These are phyloP conservation scores for Norana najaformis DNA, from an alignment of 2,888 invertebrate genomes.

Conservation along the genomic window DNA sequence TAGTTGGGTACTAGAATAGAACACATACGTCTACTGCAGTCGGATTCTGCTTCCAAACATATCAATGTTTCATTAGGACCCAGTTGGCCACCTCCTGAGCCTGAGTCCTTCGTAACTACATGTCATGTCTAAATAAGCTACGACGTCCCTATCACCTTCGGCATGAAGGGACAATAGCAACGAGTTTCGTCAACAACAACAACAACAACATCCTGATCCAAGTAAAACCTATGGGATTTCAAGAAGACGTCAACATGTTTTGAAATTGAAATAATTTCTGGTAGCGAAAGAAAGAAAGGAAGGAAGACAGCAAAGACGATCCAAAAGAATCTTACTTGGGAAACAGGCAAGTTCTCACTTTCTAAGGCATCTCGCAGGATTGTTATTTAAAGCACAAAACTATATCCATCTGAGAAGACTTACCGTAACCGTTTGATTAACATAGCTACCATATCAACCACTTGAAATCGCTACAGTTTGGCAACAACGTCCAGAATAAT, in stretches of 20 bases:
- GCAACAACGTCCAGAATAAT: not conserved
- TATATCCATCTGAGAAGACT: not conserved
- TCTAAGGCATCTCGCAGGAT: no score
- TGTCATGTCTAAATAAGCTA: constrained; percentile 4
- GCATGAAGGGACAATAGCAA: not conserved
- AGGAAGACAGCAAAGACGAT: not conserved
- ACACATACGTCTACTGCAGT: not conserved
- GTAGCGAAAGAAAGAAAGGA: not conserved
- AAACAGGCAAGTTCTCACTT: not conserved
- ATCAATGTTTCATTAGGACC: not conserved
- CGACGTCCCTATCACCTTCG: not conserved
- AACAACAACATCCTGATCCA: not conserved
- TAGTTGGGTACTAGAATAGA: not conserved
- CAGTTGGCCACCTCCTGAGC: not conserved
- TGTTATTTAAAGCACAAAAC: not conserved
- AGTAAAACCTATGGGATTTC: not conserved
- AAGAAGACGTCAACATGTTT: not conserved
- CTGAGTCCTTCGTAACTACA: not conserved
- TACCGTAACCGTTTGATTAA: not conserved
- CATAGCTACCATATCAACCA: not conserved
- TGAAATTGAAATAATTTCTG: not conserved
- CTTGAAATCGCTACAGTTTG: no score
- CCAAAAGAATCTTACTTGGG: not conserved
- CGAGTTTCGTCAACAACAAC: not conserved
- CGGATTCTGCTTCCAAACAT: not conserved